Base-by-base conservation (phyloP, 2,888 invertebrate species). In the Spodoptera picta region DNA sequence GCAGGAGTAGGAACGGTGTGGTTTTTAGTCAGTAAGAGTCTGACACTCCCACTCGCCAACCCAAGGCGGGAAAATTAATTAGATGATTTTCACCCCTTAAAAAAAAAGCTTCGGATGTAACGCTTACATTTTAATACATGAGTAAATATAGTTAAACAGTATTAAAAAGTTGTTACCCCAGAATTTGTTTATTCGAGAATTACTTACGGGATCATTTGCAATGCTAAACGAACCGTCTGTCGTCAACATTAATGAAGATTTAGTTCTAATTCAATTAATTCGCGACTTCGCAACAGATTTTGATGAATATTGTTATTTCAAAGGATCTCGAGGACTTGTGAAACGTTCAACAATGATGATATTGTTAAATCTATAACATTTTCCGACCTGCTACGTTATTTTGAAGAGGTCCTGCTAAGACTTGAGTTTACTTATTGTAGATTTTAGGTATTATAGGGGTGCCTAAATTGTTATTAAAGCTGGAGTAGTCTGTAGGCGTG, bases 201-300 rank as follows among this genome's bases (percentile, higher is more conserved):
- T 49, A 54, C 19, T 51, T 23, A 44, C 42, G 44, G 24, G 45
- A 52, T 52, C 24, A 75, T 79, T 79, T 69, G 70, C 66, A 76
- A 67, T 69, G 65, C 77, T 67, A 62, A 78, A 52, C 45, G 73
- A 67, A 9, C 42, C 12, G 47, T 19, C 31, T 42, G 47, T 36
- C 46, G 14, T 11, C 49, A 14, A 53, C 47, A 63, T 60, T 57
- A 60, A 65, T 56, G 58, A 51, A 69, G 58, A 69, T 65, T 72
- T 68, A 50, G 50, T 65, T 70, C 60, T 73, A 58, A 74, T 72
- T 77, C 65, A 66, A 77, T 78, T 77, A 69, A 61, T 65, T 65
- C 53, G 56, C 49, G 42, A 36, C 44, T 64, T 27, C 62, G 50
- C 42, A 65, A 62, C 66, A 65, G 62, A 77, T 69, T 75, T 65